Percentiles rank a stretch among this genome's conserved stretches.
Evolutionary conservation across 2,113 vertebrate genomes (phyloP).

Genomic region (Struthio camelus): DNA sequence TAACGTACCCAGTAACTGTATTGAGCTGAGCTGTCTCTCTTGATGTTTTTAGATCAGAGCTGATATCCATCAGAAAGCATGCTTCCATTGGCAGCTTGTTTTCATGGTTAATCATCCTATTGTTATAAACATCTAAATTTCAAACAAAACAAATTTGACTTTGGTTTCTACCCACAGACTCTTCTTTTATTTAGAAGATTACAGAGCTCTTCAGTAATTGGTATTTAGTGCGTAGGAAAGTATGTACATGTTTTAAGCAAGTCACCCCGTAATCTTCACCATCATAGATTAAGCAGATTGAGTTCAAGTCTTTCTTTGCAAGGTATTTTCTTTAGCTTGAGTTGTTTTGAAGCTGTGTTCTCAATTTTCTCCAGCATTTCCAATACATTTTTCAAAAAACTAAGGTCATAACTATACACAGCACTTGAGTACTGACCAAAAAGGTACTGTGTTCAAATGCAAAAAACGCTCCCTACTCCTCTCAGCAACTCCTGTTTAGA

Average conservation of each 20-base stretch:
- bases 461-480: too few species aligned
- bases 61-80: not conserved
- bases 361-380: not conserved
- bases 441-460: not conserved
- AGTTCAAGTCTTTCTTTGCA: not conserved
- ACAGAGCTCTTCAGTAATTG: not conserved
- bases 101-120: slow-evolving; percentile 7
- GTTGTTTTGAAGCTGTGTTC: not conserved
- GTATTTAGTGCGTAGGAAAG: not conserved
- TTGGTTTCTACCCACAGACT: not conserved
- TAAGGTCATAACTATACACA: accelerated
- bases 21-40: not conserved
- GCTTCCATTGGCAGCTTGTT: not conserved
- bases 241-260: not conserved
- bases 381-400: not conserved
- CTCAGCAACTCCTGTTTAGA: not conserved
- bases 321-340: not conserved
- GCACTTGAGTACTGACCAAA: not conserved
- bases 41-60: not conserved
- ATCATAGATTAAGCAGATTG: not conserved
- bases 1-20: not conserved
- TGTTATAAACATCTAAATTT: slow-evolving; percentile 30
- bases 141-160: not conserved
- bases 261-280: not conserved
- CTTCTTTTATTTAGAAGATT: not conserved